These are phyloP conservation scores for Drosophila lacteicornis DNA, from an alignment of 1,140 invertebrate species.

Conservation along the genomic window DNA sequence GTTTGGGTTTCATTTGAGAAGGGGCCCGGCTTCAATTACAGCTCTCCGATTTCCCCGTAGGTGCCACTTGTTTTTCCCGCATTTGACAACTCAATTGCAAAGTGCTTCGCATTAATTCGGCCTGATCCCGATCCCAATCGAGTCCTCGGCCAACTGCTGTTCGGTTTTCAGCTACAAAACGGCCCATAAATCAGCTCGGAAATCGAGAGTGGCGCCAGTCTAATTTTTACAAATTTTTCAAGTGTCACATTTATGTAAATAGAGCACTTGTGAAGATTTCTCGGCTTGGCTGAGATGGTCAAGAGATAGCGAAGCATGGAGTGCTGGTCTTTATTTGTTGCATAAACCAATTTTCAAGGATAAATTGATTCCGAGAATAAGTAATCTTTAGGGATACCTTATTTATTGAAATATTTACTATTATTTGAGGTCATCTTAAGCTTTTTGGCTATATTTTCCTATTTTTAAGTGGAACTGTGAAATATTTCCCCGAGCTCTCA, in stretches of 20 bases:
- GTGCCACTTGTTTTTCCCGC: conserved; percentile 54
- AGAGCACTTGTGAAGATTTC: conserved; percentile 16
- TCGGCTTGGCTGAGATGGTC: not conserved
- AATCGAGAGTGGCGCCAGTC: conserved; percentile 38
- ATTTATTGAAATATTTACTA: too few species aligned
- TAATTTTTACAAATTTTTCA: conserved; percentile 31
- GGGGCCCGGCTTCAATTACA: conserved; percentile 15
- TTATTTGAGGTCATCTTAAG: not conserved
- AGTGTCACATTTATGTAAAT: conserved; percentile 51
- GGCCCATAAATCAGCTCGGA: conserved; percentile 63
- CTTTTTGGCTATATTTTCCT: not conserved
- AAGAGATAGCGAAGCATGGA: not conserved
- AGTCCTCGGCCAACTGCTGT: conserved; percentile 68
- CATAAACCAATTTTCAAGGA: not conserved
- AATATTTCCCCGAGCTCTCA: not conserved
- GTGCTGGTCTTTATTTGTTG: not conserved
- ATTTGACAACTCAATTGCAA: conserved; percentile 75
- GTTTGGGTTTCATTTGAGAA: conserved; percentile 2
- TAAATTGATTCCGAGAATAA: not conserved
- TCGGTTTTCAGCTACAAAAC: conserved; percentile 36
- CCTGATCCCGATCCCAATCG: conserved; percentile 29
- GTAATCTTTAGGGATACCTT: not conserved
- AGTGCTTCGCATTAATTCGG: conserved; percentile 67
- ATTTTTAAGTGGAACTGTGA: not conserved
- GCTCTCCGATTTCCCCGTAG: conserved; percentile 38